Base-by-base conservation (phyloP, 2,888 invertebrate species). In the Leptura quadrifasciata region DNA sequence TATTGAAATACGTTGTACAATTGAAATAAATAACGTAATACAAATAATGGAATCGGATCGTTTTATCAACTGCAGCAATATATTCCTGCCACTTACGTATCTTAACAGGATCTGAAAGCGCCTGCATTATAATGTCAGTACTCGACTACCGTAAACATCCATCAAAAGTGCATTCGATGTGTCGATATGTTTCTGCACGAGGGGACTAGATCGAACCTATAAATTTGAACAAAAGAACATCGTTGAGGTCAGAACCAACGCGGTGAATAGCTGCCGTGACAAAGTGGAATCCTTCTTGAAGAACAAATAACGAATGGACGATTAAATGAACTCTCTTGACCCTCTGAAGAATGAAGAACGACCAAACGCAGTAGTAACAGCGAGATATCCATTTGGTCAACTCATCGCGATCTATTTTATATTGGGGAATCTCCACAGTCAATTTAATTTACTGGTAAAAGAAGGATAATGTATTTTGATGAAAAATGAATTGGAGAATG, bases 391-490 rank as follows among this genome's bases (percentile, higher is more conserved):
- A 10, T 8, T 39, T 1, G 5, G 5, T 47, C 47, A 47, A n/a
- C 6, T 47, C 47, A n/a, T 12, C 47, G 15, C 15, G 47, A 15
- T n/a, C 47, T n/a, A n/a, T n/a, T 47, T n/a, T 5, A 12, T n/a
- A 47, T 15, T 47, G 27, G 5, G 47, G 6, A 39, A 12, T 39
- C 39, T 39, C 39, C 12, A 6, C 27, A 47, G 47, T 47, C n/a
- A 6, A n/a, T 47, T 47, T 47, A 47, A 47, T 47, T 47, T 47
- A 15, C 47, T 47, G 47, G 47, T n/a, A 15, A 47, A 47, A 47
- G 47, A 47, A n/a, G n/a, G 47, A 64, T 18, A 64, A 39, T 64
- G 10, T 35, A 9, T 64, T 64, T 1, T 39, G 35, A 17, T 64
- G 63, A 39, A 64, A 64, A 39, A 64, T 64, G 17, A 64, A 20